Conservation (phyloP, 2,797 vertebrate genomes). For the Atherinosoma microstoma region DNA sequence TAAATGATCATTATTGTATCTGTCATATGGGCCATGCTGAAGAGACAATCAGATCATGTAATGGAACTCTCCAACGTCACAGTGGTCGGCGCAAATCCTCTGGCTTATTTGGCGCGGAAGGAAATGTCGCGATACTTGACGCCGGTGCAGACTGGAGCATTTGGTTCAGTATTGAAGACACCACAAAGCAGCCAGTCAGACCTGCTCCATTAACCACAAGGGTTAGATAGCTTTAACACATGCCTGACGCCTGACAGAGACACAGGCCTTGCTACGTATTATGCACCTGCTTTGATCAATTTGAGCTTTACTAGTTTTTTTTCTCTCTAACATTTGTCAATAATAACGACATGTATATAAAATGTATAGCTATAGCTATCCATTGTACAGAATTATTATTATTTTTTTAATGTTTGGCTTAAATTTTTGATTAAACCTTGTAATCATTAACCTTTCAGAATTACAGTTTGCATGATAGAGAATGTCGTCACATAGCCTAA, state of each 20-base stretch:
- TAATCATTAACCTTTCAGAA: not conserved
- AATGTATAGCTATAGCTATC: too few relatives aligned
- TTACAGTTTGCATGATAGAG: not conserved
- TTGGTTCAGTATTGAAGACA: conserved; percentile 13
- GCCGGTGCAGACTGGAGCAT: not conserved
- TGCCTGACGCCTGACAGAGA: conserved; percentile 13
- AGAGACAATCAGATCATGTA: not conserved
- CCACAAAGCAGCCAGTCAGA: conserved; percentile 23
- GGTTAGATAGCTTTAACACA: conserved; percentile 18
- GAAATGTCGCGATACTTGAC: conserved; percentile 14
- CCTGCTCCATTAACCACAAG: conserved; percentile 43
- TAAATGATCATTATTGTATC: not conserved
- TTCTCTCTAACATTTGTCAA: not conserved
- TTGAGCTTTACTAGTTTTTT: not conserved
- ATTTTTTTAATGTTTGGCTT: not conserved
- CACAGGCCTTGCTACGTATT: not conserved
- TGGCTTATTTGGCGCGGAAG: not conserved
- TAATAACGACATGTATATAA: not conserved
- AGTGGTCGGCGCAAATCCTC: conserved; percentile 18
- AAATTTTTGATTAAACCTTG: not conserved
- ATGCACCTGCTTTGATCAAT: not conserved
- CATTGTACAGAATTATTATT: not conserved
- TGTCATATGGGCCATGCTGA: not conserved
- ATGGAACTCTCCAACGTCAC: not conserved
- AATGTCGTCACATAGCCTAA: not conserved